Base-by-base conservation (phyloP, 2,797 vertebrate species). In the Paramormyrops hopkinsi region DNA sequence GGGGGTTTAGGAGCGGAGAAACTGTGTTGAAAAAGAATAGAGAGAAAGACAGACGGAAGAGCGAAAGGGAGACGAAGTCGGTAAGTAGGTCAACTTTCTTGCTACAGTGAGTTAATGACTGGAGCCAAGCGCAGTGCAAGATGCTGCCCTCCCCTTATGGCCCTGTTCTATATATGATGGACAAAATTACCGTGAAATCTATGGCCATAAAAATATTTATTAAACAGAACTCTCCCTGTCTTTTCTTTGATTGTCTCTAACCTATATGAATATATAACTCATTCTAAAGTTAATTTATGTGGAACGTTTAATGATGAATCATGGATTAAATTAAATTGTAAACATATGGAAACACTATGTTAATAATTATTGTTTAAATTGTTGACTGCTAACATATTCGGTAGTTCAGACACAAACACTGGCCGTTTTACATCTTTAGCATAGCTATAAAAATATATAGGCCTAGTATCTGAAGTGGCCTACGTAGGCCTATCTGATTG, bases 81-180 rank as follows among this genome's bases (percentile, higher is more conserved):
- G 92, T 94, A 96, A 95, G 94, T 96, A 96, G 95, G 95, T 95
- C 95, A 96, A 94, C 92, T 90, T 94, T 94, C 95, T 95, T 95
- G 95, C 96, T 94, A 94, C 92, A 95, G 89, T 95, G 95, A 94
- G 93, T 95, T 93, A 90, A 92, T 91, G 91, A 87, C 93, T 93
- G 79, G 92, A 90, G 37, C 91, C 86, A 88, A 90, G 90, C 89
- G 90, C 33, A 1, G 48, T 51, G 88, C 76, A 73, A 33, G 76
- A 69, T 59, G 82, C 62, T 17, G 25, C 59, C 46, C 12, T 44
- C n/a, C 41, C 22, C 41, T 84, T 73, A 83, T 62, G 48, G 56
- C 46, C 59, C 65, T 8, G 29, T 17, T 53, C 59, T 62, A 44
- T 19, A 46, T 19, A 44, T 22, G 22, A 41, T 48, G 5, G 41